Conservation (phyloP, 2,113 vertebrate species). For the Apodemus sylvaticus region DNA sequence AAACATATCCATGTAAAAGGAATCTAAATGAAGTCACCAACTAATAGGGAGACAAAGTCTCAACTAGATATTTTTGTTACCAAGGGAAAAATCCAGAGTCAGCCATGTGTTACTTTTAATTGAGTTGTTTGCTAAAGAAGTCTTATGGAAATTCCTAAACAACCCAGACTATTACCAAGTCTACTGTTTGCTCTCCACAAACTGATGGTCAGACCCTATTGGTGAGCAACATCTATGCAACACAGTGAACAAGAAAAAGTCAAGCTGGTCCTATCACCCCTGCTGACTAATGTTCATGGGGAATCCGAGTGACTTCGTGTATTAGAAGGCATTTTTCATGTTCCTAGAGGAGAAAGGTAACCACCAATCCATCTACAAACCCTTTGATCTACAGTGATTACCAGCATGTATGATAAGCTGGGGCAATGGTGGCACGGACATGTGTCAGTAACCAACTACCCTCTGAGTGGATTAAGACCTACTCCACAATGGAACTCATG, state of each 20-base stretch:
- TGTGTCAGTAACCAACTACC: neutral
- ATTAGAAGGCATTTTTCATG: neutral
- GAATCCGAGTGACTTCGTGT: neutral
- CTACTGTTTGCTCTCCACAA: neutral
- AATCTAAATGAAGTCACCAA: neutral
- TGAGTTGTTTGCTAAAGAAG: neutral
- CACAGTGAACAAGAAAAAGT: neutral
- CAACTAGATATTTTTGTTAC: neutral
- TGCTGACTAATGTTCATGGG: neutral
- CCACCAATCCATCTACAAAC: neutral
- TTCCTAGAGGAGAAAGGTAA: neutral
- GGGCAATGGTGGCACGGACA: neutral
- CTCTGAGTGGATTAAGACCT: neutral
- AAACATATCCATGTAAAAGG: neutral
- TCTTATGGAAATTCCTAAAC: neutral
- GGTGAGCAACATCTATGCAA: neutral
- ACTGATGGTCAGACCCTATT: neutral
- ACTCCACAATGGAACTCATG: neutral
- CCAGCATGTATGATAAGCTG: neutral
- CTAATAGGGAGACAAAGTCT: neutral
- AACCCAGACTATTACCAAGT: neutral
- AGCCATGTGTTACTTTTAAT: neutral
- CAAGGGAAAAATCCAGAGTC: neutral
- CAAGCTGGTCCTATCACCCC: neutral
- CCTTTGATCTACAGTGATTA: neutral